phyloP scores from a whole-genome alignment of 2,888 invertebrate species.

The Drosophila emarginata region DNA sequence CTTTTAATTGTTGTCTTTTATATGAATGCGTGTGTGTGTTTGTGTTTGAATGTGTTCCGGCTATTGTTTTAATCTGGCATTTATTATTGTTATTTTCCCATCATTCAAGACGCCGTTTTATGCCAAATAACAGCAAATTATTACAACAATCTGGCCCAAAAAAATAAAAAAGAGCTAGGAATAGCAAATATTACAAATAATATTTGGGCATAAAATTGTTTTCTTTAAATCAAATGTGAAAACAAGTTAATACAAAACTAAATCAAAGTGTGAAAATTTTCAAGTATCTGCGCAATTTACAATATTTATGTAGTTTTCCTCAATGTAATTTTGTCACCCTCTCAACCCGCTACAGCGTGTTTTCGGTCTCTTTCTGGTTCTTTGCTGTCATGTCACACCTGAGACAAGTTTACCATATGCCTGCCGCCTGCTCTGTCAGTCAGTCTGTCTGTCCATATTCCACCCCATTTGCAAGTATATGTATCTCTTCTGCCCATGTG shows the following conservation, averaged over 20 bases:
- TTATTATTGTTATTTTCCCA: constrained; percentile 61
- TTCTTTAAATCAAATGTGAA: not conserved
- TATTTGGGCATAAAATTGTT: not conserved
- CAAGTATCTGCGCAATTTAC: not conserved
- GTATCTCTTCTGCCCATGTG: constrained; percentile 35
- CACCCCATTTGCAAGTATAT: constrained; percentile 63
- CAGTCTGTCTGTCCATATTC: constrained; percentile 66
- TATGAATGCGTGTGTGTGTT: constrained; percentile 20
- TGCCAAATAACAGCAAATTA: constrained; percentile 58
- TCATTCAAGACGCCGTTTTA: constrained; percentile 56
- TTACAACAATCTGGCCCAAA: constrained; percentile 40
- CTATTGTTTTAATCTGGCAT: not conserved
- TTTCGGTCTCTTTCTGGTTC: constrained; percentile 27
- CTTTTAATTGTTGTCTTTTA: constrained; percentile 51
- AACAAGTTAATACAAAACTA: not conserved
- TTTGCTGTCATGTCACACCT: constrained; percentile 48
- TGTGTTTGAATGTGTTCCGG: not conserved
- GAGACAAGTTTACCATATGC: constrained; percentile 70
- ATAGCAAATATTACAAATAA: not conserved
- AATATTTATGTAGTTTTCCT: constrained; percentile 38
- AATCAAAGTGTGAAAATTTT: not conserved
- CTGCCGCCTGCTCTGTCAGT: constrained; percentile 39
- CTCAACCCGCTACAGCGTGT: constrained; percentile 21
- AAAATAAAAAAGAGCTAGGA: not conserved
- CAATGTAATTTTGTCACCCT: constrained; percentile 65